Base-by-base conservation (phyloP, 37 sponge, comb jelly and placozoan genomes). In the Ianthella basta region DNA sequence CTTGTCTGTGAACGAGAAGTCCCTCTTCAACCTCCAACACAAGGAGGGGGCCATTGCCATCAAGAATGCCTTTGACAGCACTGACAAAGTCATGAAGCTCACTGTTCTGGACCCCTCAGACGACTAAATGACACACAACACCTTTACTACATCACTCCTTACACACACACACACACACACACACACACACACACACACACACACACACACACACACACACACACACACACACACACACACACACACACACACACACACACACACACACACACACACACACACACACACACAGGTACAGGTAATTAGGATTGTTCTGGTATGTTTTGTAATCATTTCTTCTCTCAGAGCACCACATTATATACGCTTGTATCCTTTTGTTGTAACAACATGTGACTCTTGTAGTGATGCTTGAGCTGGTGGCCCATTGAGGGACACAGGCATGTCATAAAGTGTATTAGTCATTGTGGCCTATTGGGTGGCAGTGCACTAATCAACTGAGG, bases 61-160 rank as follows among this genome's bases (percentile, higher is more conserved):
- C 84, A 96, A 96, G 85, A 79, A 37, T 69, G 89, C 92, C 36
- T 96, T 93, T 74, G 94, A 96, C 38, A 87, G 92, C 0, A 87
- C 88, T 23, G 65, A 89, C 35, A 91, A 86, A 64, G 81, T 79
- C 19, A 87, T 94, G 64, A 86, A 88, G 37, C 84, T 94, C 54
- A 83, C 82, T 19, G 86, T 94, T 23, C 73, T 94, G 53, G 88
- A 88, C 12, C 86, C 85, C 37, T 19, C 23, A 30, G 63, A 56
- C 20, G 35, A 81, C 36, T 37, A 21, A 36, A 5, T 44, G 50
- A 44, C 3, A 24, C 27, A 32, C 27, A 8, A 32, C 75, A 32
- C 35, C 27, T 36, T 4, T 36, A 44, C 50, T 44, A 44, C 8
- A 8, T 44, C 8, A 44, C 8, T 44, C 50, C 50, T 8, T 44